phyloP scores from a whole-genome alignment of 2,113 vertebrate genomes.

The Syngnathus scovelli region DNA sequence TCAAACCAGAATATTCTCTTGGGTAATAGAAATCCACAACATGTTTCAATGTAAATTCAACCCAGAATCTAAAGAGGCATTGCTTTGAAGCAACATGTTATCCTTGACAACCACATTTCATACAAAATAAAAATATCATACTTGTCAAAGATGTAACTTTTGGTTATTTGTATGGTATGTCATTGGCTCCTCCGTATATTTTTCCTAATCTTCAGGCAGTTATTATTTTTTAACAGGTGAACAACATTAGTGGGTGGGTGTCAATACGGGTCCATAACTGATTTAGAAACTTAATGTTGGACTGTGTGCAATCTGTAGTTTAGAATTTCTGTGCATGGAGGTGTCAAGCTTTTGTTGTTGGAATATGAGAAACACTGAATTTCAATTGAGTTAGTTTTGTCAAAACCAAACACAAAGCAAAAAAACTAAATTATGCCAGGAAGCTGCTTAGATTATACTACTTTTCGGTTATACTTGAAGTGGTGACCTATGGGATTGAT shows the following conservation, averaged over 20 bases:
- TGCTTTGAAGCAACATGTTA: neutral
- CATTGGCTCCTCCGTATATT: neutral
- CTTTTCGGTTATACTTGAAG: neutral
- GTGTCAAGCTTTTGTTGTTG: neutral
- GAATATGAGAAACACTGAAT: neutral
- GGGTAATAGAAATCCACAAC: neutral
- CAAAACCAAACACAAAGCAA: neutral
- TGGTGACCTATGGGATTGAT: neutral
- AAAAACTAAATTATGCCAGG: neutral
- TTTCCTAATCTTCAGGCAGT: neutral
- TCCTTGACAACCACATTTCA: neutral
- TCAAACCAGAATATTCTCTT: slow-evolving; percentile 3
- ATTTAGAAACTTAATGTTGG: neutral
- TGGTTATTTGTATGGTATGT: neutral
- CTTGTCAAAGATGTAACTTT: neutral
- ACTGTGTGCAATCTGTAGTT: neutral
- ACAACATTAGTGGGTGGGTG: neutral
- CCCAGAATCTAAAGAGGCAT: neutral
- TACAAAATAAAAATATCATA: neutral
- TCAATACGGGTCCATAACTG: neutral
- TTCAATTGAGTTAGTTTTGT: neutral
- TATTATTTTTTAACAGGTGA: neutral
- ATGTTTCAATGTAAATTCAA: neutral
- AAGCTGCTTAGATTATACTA: neutral
- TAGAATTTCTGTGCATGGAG: neutral